Base-by-base conservation (phyloP, 2,113 vertebrate genomes). In the Stercorarius parasiticus region DNA sequence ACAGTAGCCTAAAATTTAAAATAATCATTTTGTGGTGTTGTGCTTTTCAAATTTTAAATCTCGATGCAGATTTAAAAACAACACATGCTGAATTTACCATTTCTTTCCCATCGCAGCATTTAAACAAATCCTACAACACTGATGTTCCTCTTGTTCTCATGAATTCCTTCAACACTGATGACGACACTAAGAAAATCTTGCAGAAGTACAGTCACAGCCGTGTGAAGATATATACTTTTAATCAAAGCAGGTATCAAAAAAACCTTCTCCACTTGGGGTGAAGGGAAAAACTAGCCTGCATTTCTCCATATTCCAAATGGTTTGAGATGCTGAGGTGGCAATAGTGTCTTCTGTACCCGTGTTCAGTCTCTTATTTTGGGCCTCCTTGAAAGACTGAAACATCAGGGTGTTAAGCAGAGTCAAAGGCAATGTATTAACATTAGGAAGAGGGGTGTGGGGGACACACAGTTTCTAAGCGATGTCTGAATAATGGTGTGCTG, bases 101-200 rank as follows among this genome's bases (percentile, higher is more conserved):
- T 97, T 82, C 32, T 95, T 95, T 96, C 50, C 95, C 76, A 62
- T 61, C 77, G 66, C 92, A 99, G 99, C 99, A 99, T 93, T 98
- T 99, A 93, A 99, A 99, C 97, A 99, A 99, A 97, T 99, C 98
- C 15, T 99, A 98, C 76, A 98, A 99, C 73, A 97, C 99, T 0
- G 98, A 99, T 40, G 99, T 99, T 88, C 99, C 99, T 70, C 98
- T 99, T 15, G 99, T 99, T 73, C 98, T 99, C 83, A 99, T 99
- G 99, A 99, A 99, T 95, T 99, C 99, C 94, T 99, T 99, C 98
- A 99, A 99, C 97, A 99, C 99, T 0, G 99, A 99, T 12, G 99
- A 99, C 3, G 99, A 99, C 97, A 99, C 99, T 1, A 99, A 99
- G 97, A 99, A 99, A 98, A 99, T 99, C 97, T 96, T 99, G 96